These are phyloP conservation scores for Lasioglossum baleicum DNA, from an alignment of 1,140 invertebrate genomes.

Conservation along the genomic window DNA sequence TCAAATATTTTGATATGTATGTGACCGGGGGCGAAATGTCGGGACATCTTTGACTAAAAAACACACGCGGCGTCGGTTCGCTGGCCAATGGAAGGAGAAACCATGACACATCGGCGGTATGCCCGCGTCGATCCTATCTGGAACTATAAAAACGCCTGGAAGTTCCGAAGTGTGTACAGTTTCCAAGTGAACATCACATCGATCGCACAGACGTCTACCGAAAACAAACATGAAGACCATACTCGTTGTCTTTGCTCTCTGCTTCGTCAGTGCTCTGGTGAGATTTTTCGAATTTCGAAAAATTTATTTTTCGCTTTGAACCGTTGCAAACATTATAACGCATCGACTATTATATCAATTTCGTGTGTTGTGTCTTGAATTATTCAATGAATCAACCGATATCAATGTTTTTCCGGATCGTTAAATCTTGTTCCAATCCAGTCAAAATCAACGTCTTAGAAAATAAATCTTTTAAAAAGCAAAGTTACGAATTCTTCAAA, in stretches of 20 bases:
- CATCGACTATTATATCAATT: too few species aligned
- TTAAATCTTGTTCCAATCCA: too few species aligned
- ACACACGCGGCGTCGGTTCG: background rate
- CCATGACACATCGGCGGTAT: background rate
- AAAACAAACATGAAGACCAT: constrained; percentile 56
- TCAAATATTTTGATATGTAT: background rate
- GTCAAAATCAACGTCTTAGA: too few species aligned
- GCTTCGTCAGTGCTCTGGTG: constrained; percentile 60
- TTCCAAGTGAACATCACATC: background rate
- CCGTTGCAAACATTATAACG: too few species aligned
- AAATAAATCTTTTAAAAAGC: too few species aligned
- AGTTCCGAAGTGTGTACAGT: constrained; percentile 26
- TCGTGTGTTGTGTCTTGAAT: too few species aligned
- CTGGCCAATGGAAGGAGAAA: constrained; percentile 14
- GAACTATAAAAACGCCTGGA: constrained; percentile 50
- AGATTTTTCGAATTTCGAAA: constrained; percentile 1
- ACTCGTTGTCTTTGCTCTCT: constrained; percentile 56
- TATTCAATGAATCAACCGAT: too few species aligned
- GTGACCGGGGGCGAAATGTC: background rate
- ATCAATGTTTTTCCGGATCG: too few species aligned
- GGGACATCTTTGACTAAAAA: background rate
- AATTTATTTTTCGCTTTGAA: background rate
- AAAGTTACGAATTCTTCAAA: too few species aligned
- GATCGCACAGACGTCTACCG: background rate
- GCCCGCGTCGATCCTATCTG: background rate